Conservation (phyloP, 2,113 vertebrate genomes). For the Gymnarchus niloticus region DNA sequence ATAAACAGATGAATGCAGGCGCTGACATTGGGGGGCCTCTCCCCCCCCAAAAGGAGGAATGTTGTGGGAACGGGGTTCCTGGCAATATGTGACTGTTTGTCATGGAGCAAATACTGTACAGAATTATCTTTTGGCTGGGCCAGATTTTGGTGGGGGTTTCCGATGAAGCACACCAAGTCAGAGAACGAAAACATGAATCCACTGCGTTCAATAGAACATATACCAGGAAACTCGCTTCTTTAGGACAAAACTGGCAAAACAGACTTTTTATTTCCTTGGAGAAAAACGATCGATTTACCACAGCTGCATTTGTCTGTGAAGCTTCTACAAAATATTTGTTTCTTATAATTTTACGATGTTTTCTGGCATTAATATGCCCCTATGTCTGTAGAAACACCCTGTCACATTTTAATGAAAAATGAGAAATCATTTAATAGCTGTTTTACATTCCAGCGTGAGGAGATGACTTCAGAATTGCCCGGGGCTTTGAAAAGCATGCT, state of each 20-base stretch:
- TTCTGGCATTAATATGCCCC: background rate
- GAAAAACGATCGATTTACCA: background rate
- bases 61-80: conserved; percentile 6
- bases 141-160: background rate
- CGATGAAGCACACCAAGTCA: background rate
- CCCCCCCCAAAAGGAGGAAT: background rate
- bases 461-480: background rate
- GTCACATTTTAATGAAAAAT: background rate
- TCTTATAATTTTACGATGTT: background rate
- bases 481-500: background rate
- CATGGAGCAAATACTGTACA: conserved; percentile 7
- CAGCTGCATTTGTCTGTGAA: background rate
- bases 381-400: background rate
- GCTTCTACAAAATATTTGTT: background rate
- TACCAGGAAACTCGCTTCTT: background rate
- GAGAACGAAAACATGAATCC: background rate
- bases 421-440: background rate
- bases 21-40: background rate
- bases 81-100: background rate
- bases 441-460: background rate
- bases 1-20: conserved; percentile 11
- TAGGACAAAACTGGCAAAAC: background rate
- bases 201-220: background rate
- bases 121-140: conserved; percentile 21
- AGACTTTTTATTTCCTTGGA: background rate